Conservation (phyloP, 2,113 vertebrate species). For the Polyodon spathula region DNA sequence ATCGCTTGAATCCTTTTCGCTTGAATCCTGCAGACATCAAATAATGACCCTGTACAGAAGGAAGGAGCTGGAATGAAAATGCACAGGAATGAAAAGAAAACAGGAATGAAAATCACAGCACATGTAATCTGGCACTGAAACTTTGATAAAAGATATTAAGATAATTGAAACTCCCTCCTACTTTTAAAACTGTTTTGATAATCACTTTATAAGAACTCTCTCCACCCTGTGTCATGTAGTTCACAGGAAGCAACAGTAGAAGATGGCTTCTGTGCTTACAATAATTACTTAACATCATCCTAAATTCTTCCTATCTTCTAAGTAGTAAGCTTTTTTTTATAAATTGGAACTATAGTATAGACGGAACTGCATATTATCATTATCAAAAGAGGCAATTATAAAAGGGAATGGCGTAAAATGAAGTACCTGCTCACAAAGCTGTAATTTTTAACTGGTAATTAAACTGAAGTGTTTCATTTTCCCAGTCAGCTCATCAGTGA, state of each 20-base stretch:
- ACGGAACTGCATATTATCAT: constrained; percentile 43
- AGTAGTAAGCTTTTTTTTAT: constrained; percentile 39
- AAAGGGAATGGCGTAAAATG: constrained; percentile 40
- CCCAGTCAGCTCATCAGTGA: constrained; percentile 58
- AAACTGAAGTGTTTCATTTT: constrained; percentile 66
- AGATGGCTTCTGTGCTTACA: neutral
- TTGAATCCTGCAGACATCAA: neutral
- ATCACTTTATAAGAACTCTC: too few relatives aligned
- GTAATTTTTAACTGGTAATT: constrained; percentile 47
- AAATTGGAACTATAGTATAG: constrained; percentile 36
- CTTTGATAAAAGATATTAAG: too few relatives aligned
- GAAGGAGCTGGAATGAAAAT: too few relatives aligned
- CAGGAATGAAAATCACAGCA: too few relatives aligned
- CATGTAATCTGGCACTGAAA: too few relatives aligned
- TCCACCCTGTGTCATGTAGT: too few relatives aligned
- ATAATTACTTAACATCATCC: constrained; percentile 19
- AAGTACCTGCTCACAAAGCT: constrained; percentile 52
- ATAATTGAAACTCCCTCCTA: too few relatives aligned
- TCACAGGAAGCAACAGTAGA: too few relatives aligned
- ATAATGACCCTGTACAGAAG: too few relatives aligned
- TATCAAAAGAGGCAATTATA: constrained; percentile 52
- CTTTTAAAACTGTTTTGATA: too few relatives aligned
- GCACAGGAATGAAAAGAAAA: too few relatives aligned
- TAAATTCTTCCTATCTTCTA: constrained; percentile 33
- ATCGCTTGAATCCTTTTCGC: neutral